Base-by-base conservation (phyloP, 2,888 invertebrate species). In the Lepidonotus clava region DNA sequence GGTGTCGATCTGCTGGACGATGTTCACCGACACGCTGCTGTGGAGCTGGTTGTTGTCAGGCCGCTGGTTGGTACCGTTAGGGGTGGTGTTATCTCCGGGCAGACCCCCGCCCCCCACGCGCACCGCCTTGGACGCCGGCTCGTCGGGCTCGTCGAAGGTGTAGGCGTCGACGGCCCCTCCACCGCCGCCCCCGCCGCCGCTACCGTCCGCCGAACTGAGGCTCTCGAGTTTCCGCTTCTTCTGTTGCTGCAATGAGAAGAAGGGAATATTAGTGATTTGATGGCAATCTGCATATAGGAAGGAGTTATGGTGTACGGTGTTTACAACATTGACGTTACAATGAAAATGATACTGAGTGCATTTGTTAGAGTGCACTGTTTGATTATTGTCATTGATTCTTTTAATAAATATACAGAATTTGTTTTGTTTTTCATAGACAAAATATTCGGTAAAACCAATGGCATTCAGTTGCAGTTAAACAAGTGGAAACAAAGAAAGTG, bases 1-100 rank as follows among this genome's bases (percentile, higher is more conserved):
- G n/a, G 71, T 87, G 85, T 85, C 97, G 97, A 93, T 97, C 97
- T 87, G 77, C 38, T 87, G 87, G 34, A 87, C 87, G 46, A 87
- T 87, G 32, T 87, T 86, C 46, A 87, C 87, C 18, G 88, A 86
- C 21, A 88, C 80, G 34, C 86, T 88, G 53, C 80, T 40, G 67
- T 56, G 88, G 18, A 77, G 34, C 34, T 87, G 80, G 67, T 61
- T 56, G 56, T 53, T 61, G 34, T 61, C n/a, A 51, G 11, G 14
- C 11, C 24, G 5, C 11, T 6, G 6, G 18, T 28, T 8, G 18
- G 67, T 66, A 14, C 21, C 14, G 18, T 18, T 51, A 11, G 14
- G 51, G 24, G 21, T 21, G 67, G 18, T 66, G n/a, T n/a, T n/a
- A n/a, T n/a, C n/a, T n/a, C n/a, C 87, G 14, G 87, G 80, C 8